Evolutionary conservation across 2,113 vertebrate species (phyloP).

Genomic region (Phyllopteryx taeniolatus): DNA sequence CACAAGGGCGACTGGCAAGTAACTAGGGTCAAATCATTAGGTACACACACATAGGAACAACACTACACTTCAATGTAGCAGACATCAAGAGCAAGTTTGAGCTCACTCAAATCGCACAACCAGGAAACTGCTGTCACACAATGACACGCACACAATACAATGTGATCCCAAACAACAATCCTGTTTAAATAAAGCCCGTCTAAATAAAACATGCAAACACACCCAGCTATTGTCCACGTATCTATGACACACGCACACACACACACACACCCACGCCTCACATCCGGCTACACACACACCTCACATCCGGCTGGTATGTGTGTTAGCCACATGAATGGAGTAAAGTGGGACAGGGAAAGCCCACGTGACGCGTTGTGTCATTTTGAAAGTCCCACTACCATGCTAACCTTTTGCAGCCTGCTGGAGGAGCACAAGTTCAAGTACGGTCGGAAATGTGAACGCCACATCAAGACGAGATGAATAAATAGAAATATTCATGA

Average conservation of each 20-base stretch:
- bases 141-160: conserved; percentile 35
- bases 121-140: neutral
- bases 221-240: conserved; percentile 6
- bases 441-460: neutral
- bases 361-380: conserved; percentile 29
- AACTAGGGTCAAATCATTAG: neutral
- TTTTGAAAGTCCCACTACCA: conserved; percentile 26
- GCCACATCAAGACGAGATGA: neutral
- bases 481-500: neutral
- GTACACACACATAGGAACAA: neutral
- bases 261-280: neutral
- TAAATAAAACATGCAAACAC: conserved; percentile 33
- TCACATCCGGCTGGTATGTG: neutral
- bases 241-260: neutral
- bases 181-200: conserved; percentile 24
- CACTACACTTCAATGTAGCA: neutral
- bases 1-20: neutral
- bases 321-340: conserved; percentile 68
- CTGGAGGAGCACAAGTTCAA: conserved; percentile 9
- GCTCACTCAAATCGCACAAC: neutral
- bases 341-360: conserved; percentile 62
- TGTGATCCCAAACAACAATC: conserved; percentile 24
- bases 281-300: neutral
- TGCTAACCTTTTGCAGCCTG: neutral
- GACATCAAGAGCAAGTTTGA: neutral